Evolutionary conservation across 2,888 invertebrate species (phyloP), one percentile per base, ranked within the genome.

Genomic region (Trypoxylon attenuatum): DNA sequence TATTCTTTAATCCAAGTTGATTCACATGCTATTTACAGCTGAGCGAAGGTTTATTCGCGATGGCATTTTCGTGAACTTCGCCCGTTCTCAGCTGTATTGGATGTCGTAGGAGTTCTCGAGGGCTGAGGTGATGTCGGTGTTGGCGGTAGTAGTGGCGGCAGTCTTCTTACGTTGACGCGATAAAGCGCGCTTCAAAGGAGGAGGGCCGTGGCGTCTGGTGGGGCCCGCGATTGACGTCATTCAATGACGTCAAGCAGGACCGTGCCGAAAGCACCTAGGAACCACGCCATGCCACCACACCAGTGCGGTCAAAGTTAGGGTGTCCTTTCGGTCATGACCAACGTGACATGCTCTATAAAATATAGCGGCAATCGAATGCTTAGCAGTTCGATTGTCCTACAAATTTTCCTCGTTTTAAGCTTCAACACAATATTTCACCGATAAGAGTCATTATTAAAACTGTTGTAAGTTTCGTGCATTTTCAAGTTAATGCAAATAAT

Each of bases 181-280:
- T 75, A 74, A 74, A 74, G 51, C 75, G 65, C 60, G 68, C 46
- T 56, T 56, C 55, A 49, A 58, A 60, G 61, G 62, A 25, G 56
- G 46, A 33, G 59, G 46, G 56, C 42, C 50, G 60, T 42, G 58
- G 51, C 55, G 54, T 41, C 71, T 56, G 73, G 71, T 60, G 77
- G 81, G 81, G 74, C 69, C 73, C 71, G 75, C 79, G 76, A 83
- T 84, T 84, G 84, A 84, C 84, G 84, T 84, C 84, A 84, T 81
- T 73, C 60, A 45, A 76, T 83, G 84, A 84, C 84, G 84, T 84
- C 84, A 84, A 84, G 71, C 84, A 84, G 83, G 78, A 67, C 71
- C 80, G 84, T 84, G 74, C 64, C 67, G 65, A 71, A 70, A 54
- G 54, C 60, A 13, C 46, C 45, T 33, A 56, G 59, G 71, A 64